These are phyloP conservation scores for Phoeniculus purpureus DNA, from an alignment of 2,797 vertebrate genomes.

Conservation along the genomic window DNA sequence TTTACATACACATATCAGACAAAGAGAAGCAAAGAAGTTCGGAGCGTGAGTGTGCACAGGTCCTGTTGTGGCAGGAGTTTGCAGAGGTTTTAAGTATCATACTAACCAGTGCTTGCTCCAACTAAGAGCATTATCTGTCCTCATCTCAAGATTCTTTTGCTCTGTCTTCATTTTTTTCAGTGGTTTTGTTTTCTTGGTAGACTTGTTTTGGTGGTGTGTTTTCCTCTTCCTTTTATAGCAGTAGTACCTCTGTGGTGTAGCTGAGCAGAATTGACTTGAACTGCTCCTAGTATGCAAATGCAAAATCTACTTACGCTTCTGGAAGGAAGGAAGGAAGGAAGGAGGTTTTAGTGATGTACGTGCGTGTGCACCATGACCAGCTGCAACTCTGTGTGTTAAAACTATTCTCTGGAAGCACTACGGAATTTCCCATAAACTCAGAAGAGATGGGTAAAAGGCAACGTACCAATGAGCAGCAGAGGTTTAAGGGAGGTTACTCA, in stretches of 20 bases:
- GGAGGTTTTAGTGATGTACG: background rate
- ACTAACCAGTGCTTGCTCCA: background rate
- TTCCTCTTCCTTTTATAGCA: background rate
- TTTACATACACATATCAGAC: background rate
- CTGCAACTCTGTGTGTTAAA: background rate
- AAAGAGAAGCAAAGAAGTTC: background rate
- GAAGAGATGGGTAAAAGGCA: background rate
- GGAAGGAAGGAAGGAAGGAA: background rate
- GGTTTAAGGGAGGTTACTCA: background rate
- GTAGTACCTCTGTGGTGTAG: background rate
- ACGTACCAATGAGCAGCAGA: background rate
- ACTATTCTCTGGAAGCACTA: no score
- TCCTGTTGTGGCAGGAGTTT: background rate
- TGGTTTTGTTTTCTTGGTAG: background rate
- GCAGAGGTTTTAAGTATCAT: background rate
- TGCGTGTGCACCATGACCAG: background rate
- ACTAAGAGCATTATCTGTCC: background rate
- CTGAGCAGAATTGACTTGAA: background rate
- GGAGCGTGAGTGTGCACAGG: accelerated
- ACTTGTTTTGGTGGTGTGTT: accelerated
- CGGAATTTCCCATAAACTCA: no score
- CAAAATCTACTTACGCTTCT: background rate
- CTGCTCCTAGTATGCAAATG: background rate
- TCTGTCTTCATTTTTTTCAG: background rate
- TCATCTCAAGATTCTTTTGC: background rate